Conservation (phyloP, 2,113 vertebrate species). For the Hydropotes inermis region DNA sequence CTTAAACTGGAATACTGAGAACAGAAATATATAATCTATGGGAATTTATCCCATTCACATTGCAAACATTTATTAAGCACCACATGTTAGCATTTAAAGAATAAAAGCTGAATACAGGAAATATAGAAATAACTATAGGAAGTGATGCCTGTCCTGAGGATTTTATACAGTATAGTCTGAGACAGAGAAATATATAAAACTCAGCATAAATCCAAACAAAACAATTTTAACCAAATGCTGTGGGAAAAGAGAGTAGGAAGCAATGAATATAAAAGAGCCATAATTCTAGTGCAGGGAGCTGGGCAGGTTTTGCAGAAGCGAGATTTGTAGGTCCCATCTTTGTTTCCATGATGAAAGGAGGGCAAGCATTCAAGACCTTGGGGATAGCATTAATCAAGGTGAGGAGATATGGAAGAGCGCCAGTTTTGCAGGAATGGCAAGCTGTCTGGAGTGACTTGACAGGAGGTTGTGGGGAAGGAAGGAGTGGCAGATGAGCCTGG, state of each 20-base stretch:
- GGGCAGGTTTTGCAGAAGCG: neutral
- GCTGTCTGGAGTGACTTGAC: neutral
- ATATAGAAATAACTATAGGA: neutral
- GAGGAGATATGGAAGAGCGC: neutral
- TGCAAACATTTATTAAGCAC: neutral
- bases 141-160: neutral
- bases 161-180: neutral
- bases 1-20: neutral
- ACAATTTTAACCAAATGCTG: neutral
- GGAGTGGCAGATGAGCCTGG: neutral
- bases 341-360: neutral
- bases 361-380: no score
- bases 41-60: neutral
- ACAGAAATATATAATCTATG: neutral
- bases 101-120: neutral
- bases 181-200: neutral
- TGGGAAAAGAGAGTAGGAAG: neutral
- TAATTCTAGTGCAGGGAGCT: neutral
- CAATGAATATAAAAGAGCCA: neutral
- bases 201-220: neutral
- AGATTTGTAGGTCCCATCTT: neutral
- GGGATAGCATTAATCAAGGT: neutral
- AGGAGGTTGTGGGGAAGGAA: neutral
- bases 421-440: neutral
- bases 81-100: neutral